Evolutionary conservation across 2,113 vertebrate genomes (phyloP), one percentile per base, ranked within the genome.

Genomic region (Oophaga pumilio): DNA sequence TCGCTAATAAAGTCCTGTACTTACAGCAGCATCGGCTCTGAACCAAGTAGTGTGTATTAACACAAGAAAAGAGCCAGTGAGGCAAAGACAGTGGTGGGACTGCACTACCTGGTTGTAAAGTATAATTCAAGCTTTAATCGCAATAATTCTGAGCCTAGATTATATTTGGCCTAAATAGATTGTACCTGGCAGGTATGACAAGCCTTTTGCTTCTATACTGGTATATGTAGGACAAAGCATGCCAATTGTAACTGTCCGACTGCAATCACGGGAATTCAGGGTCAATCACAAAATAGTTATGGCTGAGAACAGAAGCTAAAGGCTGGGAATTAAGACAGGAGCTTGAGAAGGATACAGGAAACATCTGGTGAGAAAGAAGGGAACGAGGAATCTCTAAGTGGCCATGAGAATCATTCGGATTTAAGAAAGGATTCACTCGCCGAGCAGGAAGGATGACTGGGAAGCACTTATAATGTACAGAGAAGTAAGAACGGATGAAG

Each of bases 291-390:
- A 50, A 53, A 62, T 53, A 64, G 43, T 53, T 69, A 62, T 69
- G 43, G 81, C 80, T 52, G 43, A 68, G 80, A 82, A 82, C 43
- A 68, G 81, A 83, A 83, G 81, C 81, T 83, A 18, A 49, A 83
- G 62, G 57, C 80, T 82, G 80, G 62, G 80, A 82, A 64, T 82
- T 49, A 64, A 66, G 80, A 83, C 81, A 69, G 62, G 80, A 66
- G 43, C n/a, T 82, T 43, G 43, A 53, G 64, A 53, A 69, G 81
- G 81, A 83, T 68, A 68, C 81, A 83, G 81, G 81, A 83, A 83
- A 83, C 81, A 83, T 83, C 81, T 83, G 81, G 81, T 52, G 62
- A 68, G 81, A 52, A 83, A 66, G 80, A 53, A 50, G 81, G 24
- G 62, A 83, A 52, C 50, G 62, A 83, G 64, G 80, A 82, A 52